Evolutionary conservation across 2,888 invertebrate species (phyloP).

Genomic region (Cactoblastis cactorum): DNA sequence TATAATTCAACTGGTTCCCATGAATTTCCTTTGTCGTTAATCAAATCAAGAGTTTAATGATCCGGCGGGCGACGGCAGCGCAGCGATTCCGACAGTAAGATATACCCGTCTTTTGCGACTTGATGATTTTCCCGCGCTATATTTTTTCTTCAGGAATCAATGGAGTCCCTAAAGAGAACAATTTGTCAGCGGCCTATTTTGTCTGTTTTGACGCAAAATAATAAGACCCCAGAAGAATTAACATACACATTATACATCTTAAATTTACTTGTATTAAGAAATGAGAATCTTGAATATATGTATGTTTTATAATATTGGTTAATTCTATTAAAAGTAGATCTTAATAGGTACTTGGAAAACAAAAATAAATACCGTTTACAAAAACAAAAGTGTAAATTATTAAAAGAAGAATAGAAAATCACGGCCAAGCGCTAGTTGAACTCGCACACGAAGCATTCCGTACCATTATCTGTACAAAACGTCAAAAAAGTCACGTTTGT

Average conservation of each 20-base stretch:
- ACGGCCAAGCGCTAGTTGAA: too few species aligned
- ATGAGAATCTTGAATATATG: too few species aligned
- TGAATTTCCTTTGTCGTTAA: conserved; percentile 46
- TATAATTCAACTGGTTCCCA: conserved; percentile 25
- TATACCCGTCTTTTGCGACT: conserved; percentile 43
- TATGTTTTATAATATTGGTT: too few species aligned
- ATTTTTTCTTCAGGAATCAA: conserved; percentile 62
- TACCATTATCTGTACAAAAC: too few species aligned
- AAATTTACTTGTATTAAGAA: too few species aligned
- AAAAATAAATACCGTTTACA: too few species aligned
- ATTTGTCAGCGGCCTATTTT: conserved; percentile 62
- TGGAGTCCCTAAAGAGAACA: conserved; percentile 58
- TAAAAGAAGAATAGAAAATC: too few species aligned
- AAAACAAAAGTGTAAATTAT: too few species aligned
- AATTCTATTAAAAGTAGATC: too few species aligned
- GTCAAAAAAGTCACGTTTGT: too few species aligned
- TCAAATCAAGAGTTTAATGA: conserved; percentile 66
- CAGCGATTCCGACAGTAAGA: conserved; percentile 45
- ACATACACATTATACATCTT: neutral
- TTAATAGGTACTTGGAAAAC: too few species aligned
- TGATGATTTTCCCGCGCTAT: conserved; percentile 55
- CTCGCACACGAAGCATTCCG: too few species aligned
- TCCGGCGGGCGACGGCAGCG: conserved; percentile 39
- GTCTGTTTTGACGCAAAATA: conserved; percentile 32
- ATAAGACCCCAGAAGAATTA: neutral